Percentiles rank a stretch among this genome's conserved stretches.
These are phyloP conservation scores for Bombus superbus DNA, from an alignment of 1,140 invertebrate species.

Conservation along the genomic window DNA sequence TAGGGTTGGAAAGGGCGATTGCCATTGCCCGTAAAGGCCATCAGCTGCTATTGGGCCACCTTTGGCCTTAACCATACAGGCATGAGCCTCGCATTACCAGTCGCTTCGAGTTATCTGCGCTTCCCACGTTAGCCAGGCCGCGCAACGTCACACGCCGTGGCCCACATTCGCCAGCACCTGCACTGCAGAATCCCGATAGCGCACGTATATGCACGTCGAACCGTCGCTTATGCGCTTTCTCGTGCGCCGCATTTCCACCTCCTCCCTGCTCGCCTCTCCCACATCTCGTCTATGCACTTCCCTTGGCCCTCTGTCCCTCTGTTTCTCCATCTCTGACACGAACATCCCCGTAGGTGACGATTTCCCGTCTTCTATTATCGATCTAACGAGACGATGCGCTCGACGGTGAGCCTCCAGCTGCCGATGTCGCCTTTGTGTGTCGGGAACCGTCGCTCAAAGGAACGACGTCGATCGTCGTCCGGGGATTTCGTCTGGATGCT, in stretches of 20 bases:
- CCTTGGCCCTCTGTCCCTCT: neutral
- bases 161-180: slow-evolving; percentile 70
- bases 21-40: slow-evolving; percentile 48
- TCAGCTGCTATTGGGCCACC: slow-evolving; percentile 72
- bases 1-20: slow-evolving; percentile 29
- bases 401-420: too few relatives aligned
- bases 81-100: slow-evolving; percentile 73
- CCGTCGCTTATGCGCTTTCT: slow-evolving; percentile 54
- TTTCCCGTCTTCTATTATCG: slow-evolving; percentile 2
- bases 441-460: too few relatives aligned
- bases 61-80: slow-evolving; percentile 70
- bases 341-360: neutral
- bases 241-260: slow-evolving; percentile 43
- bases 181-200: slow-evolving; percentile 78
- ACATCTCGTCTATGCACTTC: neutral
- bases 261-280: neutral
- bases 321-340: neutral
- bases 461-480: neutral
- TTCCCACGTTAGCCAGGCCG: slow-evolving; percentile 72
- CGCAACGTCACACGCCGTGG: slow-evolving; percentile 42
- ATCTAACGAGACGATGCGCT: neutral
- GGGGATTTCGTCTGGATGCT: neutral
- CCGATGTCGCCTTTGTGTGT: too few relatives aligned
- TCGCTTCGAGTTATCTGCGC: slow-evolving; percentile 78
- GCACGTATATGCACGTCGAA: slow-evolving; percentile 72